Percentiles rank a stretch among this genome's conserved stretches.
These are phyloP conservation scores for Porites rus DNA, from an alignment of 92 coral and sea anemone genomes.

Conservation along the genomic window DNA sequence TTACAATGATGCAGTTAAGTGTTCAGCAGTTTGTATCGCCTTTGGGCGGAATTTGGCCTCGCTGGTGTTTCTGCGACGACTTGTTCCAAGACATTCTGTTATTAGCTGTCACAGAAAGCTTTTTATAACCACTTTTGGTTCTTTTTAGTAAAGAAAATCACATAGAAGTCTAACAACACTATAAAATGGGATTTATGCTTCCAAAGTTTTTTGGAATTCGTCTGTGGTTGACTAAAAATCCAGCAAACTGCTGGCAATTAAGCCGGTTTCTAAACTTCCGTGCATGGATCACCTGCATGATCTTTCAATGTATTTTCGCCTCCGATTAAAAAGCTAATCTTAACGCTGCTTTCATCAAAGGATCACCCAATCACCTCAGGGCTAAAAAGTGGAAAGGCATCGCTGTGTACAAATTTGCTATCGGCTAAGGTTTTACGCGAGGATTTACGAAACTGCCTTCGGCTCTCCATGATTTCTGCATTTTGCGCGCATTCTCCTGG, in stretches of 20 bases:
- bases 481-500: background rate
- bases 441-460: background rate
- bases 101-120: background rate
- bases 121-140: conserved; percentile 1
- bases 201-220: no score
- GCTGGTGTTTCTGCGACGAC: background rate
- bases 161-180: no score
- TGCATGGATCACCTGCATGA: conserved; percentile 9
- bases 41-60: no score
- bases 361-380: background rate
- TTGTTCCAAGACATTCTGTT: background rate
- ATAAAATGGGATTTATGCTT: no score
- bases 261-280: background rate
- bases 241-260: background rate
- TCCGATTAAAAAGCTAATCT: background rate
- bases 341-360: background rate
- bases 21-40: background rate
- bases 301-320: background rate
- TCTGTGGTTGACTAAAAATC: background rate
- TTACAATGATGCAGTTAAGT: background rate
- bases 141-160: background rate
- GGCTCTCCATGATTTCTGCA: no score
- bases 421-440: background rate
- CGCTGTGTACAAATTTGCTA: background rate
- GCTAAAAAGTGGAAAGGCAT: background rate